A percentile compares a stretch with the other conserved stretches of the same genome.
phyloP scores from a whole-genome alignment of 2,888 invertebrate species.

The Augochlorella aurata region DNA sequence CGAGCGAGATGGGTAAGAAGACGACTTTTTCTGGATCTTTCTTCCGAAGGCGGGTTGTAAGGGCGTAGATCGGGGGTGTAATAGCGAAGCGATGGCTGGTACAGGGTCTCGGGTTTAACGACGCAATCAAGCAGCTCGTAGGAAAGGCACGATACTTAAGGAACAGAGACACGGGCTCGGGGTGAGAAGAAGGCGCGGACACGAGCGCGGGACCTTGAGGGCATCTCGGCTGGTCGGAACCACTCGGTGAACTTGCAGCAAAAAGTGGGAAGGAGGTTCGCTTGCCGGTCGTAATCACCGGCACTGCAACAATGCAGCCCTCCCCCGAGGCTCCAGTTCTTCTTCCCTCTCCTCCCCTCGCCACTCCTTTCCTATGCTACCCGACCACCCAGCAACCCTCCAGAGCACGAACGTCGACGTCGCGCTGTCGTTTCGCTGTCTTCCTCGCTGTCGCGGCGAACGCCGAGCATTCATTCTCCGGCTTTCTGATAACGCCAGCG shows the following conservation, averaged over 20 bases:
- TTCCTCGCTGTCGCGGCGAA: slow-evolving; percentile 41
- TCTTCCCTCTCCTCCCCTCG: slow-evolving; percentile 13
- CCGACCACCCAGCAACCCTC: not conserved
- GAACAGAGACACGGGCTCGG: slow-evolving; percentile 46
- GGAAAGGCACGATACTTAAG: slow-evolving; percentile 56
- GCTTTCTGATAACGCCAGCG: slow-evolving; percentile 34
- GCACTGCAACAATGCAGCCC: slow-evolving; percentile 73
- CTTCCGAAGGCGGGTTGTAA: not conserved
- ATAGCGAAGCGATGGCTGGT: slow-evolving; percentile 29
- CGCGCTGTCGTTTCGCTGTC: slow-evolving; percentile 37
- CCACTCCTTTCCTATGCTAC: slow-evolving; percentile 27
- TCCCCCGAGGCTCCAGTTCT: slow-evolving; percentile 54
- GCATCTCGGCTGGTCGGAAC: slow-evolving; percentile 52
- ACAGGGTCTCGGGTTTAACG: slow-evolving; percentile 42
- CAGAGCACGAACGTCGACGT: not conserved
- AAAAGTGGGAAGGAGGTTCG: slow-evolving; percentile 52
- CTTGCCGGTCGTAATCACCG: slow-evolving; percentile 72
- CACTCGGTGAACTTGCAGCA: slow-evolving; percentile 53
- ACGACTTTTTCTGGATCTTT: not conserved
- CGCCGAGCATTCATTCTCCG: slow-evolving; percentile 35
- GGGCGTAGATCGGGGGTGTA: slow-evolving; percentile 9
- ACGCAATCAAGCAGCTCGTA: slow-evolving; percentile 60
- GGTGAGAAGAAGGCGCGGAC: slow-evolving; percentile 60
- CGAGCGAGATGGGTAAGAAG: not conserved
- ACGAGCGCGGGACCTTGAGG: slow-evolving; percentile 63